These are phyloP conservation scores for Cheilosia variabilis DNA, from an alignment of 2,888 invertebrate species.

Conservation along the genomic window DNA sequence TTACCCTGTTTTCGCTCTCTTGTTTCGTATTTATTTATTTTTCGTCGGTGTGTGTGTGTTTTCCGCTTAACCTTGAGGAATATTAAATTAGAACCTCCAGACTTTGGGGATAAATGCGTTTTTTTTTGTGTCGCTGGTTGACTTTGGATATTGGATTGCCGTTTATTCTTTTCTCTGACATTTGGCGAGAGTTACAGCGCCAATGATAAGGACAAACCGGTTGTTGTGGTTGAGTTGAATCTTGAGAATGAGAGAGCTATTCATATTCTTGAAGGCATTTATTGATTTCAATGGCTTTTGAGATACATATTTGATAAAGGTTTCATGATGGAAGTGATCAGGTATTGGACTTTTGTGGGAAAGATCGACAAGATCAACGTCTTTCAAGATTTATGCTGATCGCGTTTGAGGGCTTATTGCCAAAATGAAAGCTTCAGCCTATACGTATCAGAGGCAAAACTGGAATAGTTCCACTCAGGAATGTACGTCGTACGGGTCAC, in stretches of 20 bases:
- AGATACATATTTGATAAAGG: constrained; percentile 9
- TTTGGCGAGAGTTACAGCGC: constrained; percentile 43
- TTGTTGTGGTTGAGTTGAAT: constrained; percentile 24
- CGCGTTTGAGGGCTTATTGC: not conserved
- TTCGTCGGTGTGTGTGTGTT: constrained; percentile 21
- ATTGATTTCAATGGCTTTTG: constrained; percentile 18
- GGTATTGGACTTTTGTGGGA: not conserved
- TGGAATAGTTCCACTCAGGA: no score
- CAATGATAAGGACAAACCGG: constrained; percentile 60
- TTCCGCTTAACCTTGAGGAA: constrained; percentile 73
- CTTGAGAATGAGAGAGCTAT: no score
- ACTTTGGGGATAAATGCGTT: constrained; percentile 68
- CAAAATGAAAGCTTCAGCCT: not conserved
- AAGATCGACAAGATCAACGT: constrained; percentile 31
- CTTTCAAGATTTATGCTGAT: constrained; percentile 20
- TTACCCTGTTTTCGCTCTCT: constrained; percentile 26
- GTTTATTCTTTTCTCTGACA: constrained; percentile 48
- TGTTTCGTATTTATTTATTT: constrained; percentile 15
- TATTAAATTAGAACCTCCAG: constrained; percentile 71
- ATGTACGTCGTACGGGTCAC: no score
- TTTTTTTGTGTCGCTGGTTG: not conserved
- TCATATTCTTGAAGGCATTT: not conserved
- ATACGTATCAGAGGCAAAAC: no score
- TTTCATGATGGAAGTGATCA: constrained; percentile 16
- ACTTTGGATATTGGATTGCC: not conserved